Conservation (phyloP, 2,888 invertebrate species). For the Folsomia candida region DNA sequence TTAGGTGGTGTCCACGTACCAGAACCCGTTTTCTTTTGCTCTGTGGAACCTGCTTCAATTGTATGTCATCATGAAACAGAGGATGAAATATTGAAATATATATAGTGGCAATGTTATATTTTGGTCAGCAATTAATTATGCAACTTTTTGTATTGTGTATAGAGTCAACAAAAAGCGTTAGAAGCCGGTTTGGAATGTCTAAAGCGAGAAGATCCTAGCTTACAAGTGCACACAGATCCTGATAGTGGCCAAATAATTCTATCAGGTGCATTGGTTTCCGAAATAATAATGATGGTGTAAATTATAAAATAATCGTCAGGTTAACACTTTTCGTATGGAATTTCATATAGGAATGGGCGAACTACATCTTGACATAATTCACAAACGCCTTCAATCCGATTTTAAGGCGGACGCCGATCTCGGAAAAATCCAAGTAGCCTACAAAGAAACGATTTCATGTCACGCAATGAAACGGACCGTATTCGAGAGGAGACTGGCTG, state of each 20-base stretch:
- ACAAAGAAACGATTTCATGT: constrained; percentile 70
- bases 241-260: constrained; percentile 86
- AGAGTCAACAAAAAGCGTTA: constrained; percentile 69
- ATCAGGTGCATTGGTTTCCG: constrained; percentile 59
- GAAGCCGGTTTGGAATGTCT: constrained; percentile 78
- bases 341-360: constrained; percentile 84
- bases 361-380: constrained; percentile 89
- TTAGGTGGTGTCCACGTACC: constrained; percentile 69
- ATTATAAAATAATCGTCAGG: constrained; percentile 7
- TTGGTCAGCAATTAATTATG: background rate
- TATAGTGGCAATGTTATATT: background rate
- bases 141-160: constrained; percentile 44
- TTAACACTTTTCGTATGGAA: background rate
- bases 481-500: constrained; percentile 66
- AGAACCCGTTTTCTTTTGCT: constrained; percentile 94
- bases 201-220: constrained; percentile 86
- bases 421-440: constrained; percentile 88
- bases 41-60: constrained; percentile 83
- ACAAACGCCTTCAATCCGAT: constrained; percentile 80
- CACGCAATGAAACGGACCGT: constrained; percentile 56
- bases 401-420: constrained; percentile 88
- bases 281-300: background rate
- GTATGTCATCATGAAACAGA: constrained; percentile 46
- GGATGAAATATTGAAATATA: background rate
- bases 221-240: constrained; percentile 69